These are phyloP conservation scores for Platygyra sinensis DNA, from an alignment of 64 coral and sea anemone species.

Conservation along the genomic window DNA sequence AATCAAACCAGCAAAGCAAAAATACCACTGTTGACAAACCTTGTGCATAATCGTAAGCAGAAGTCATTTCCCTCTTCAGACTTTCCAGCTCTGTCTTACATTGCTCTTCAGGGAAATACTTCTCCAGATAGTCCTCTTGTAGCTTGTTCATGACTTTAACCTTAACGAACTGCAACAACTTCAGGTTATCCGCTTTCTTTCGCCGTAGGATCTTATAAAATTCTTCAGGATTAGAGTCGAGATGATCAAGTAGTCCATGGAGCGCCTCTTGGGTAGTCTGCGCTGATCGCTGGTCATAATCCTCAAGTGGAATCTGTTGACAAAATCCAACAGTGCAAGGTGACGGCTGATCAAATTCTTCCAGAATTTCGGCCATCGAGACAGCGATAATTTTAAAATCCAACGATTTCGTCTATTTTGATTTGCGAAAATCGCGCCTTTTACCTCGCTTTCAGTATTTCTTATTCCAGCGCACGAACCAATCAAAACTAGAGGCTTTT, in stretches of 20 bases:
- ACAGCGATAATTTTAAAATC: not conserved
- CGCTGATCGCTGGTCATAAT: not conserved
- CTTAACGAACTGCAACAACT: conserved; percentile 31
- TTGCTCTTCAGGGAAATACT: conserved; percentile 23
- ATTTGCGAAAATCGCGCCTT: conserved; percentile 26
- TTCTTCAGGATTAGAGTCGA: conserved; percentile 1
- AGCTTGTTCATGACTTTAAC: conserved; percentile 25
- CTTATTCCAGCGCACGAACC: not conserved
- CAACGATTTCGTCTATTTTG: not conserved
- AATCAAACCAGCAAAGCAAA: not conserved
- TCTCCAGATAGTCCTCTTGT: conserved; percentile 20
- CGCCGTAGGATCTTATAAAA: conserved; percentile 1
- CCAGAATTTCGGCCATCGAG: conserved; percentile 4
- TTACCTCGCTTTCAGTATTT: not conserved
- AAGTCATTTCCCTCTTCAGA: not conserved
- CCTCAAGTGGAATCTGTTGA: conserved; percentile 19
- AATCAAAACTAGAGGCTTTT: conserved; percentile 9
- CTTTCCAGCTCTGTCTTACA: conserved; percentile 15
- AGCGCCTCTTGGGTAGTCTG: conserved; percentile 6
- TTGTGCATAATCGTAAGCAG: conserved; percentile 25
- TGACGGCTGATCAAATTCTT: conserved; percentile 34
- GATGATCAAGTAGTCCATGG: conserved; percentile 12
- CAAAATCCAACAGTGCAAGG: conserved; percentile 4
- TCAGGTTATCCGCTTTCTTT: conserved; percentile 28
- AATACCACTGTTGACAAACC: not conserved